Evolutionary conservation across 2,888 invertebrate genomes (phyloP).

Genomic region (Linyphia triangularis): DNA sequence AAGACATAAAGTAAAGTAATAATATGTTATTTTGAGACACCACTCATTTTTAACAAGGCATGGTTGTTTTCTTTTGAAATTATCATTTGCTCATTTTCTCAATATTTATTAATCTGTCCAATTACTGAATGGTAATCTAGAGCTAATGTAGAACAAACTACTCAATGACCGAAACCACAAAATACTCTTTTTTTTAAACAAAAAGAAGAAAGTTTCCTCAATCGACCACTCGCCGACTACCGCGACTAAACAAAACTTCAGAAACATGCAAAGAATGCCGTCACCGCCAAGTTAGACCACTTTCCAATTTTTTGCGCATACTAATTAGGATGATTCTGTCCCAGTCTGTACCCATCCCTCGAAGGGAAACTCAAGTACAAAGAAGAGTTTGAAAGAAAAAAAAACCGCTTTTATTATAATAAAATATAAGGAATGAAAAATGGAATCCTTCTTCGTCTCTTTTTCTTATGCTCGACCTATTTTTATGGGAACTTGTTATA

Average conservation of each 20-base stretch:
- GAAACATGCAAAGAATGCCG: conserved; percentile 28
- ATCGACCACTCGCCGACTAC: neutral
- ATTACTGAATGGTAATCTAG: no score
- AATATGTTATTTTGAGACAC: no score
- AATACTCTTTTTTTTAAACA: neutral
- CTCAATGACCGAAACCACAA: neutral
- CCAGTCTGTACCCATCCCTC: neutral
- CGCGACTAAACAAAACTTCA: neutral
- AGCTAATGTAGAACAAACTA: neutral
- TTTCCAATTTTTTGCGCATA: neutral
- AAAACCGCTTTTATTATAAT: neutral
- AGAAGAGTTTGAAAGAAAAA: neutral
- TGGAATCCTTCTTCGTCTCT: neutral
- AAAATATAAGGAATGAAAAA: neutral
- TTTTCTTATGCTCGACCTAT: neutral
- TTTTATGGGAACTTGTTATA: neutral
- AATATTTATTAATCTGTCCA: no score
- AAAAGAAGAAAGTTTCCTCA: neutral
- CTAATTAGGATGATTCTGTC: neutral
- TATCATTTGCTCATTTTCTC: no score
- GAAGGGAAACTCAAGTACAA: neutral
- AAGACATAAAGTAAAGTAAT: no score
- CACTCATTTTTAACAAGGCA: no score
- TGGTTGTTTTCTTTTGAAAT: no score
- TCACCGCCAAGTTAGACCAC: neutral